These are phyloP conservation scores for Cebus imitator DNA, from an alignment of 2,113 vertebrate species.

Conservation along the genomic window DNA sequence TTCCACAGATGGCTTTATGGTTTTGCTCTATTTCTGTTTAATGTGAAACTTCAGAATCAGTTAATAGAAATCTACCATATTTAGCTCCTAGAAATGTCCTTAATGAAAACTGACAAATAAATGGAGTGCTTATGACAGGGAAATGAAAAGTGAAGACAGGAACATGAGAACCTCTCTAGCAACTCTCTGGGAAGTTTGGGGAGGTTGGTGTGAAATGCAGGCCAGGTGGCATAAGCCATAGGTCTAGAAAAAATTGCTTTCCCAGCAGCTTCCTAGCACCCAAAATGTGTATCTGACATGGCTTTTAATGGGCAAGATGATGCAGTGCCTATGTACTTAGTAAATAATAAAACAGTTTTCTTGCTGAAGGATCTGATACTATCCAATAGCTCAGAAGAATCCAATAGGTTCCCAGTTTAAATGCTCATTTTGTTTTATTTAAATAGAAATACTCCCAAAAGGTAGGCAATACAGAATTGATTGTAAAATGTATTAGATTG, in stretches of 20 bases:
- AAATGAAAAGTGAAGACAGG: constrained; percentile 54
- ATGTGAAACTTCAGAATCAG: constrained; percentile 39
- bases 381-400: not conserved
- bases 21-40: constrained; percentile 34
- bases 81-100: constrained; percentile 44
- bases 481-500: not conserved
- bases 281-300: constrained; percentile 39
- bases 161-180: constrained; percentile 42
- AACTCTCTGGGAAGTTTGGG: constrained; percentile 62
- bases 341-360: constrained; percentile 35
- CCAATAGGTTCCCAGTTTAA: constrained; percentile 6
- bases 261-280: constrained; percentile 81
- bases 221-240: constrained; percentile 1
- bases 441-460: constrained; percentile 28
- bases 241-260: constrained; percentile 59
- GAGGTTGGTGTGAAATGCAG: constrained; percentile 70
- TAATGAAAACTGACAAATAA: constrained; percentile 58
- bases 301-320: constrained; percentile 66
- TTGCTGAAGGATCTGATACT: not conserved
- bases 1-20: constrained; percentile 39
- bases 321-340: not conserved
- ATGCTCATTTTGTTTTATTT: constrained; percentile 27
- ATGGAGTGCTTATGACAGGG: constrained; percentile 22
- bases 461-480: not conserved
- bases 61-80: constrained; percentile 42